Evolutionary conservation across 64 coral and sea anemone species (phyloP), one percentile per base, ranked within the genome.

Genomic region (Porites australiensis): DNA sequence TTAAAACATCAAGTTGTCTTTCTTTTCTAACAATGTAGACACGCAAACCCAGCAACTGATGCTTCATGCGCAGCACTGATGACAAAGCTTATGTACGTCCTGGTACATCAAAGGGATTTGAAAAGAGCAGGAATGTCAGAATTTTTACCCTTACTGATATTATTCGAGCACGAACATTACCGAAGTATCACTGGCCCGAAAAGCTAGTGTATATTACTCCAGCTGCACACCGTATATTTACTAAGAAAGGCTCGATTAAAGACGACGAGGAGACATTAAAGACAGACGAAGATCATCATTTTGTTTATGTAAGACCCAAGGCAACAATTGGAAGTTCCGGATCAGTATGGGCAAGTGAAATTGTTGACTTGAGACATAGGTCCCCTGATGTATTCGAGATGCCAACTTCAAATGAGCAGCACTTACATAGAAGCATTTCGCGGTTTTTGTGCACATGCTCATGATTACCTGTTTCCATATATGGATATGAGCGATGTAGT

Each of bases 101-200:
- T 55, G 53, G 53, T 54, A 55, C 53, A 55, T 55, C 53, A 55
- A 69, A 61, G 14, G 71, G 71, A 3, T 75, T 88, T 75, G 49
- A 61, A 16, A 74, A 88, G 53, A 8, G 23, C 4, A 60, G 68
- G 47, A 75, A 88, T 22, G 21, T 75, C 11, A 63, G 19, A 55
- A 89, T 89, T 58, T 53, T 89, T 7, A 89, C 70, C 7, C 43
- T 89, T 11, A 53, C 70, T 13, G 86, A 77, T 88, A 13, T 45
- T 5, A 23, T 13, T 21, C 63, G 67, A 74, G 76, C 62, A 27
- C 64, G 66, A 46, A 21, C 19, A 13, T 69, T 82, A 44, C 89
- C 63, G 45, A 90, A 81, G 43, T 90, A 82, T 20, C 77, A 90
- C 46, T 81, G 89, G 89, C 89, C 89, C 16, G 89, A 90, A 16